Percentiles rank a stretch among this genome's conserved stretches.
These are phyloP conservation scores for Malurus melanocephalus DNA, from an alignment of 2,113 vertebrate species.

Conservation along the genomic window DNA sequence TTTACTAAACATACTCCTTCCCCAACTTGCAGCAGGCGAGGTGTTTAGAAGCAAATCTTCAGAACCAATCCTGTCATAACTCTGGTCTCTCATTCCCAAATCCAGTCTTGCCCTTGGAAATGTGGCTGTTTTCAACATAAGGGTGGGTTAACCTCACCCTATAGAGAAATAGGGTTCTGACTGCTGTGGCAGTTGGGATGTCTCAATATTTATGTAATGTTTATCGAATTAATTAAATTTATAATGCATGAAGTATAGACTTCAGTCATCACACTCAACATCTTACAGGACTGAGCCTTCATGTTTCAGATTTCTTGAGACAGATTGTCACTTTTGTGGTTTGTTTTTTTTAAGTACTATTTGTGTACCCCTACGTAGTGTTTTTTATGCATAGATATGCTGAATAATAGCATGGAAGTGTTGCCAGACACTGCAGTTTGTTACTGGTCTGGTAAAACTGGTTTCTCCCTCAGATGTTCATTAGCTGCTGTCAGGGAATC, in stretches of 20 bases:
- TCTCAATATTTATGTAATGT: not conserved
- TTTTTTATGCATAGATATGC: not conserved
- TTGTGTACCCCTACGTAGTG: not conserved
- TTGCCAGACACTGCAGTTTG: not conserved
- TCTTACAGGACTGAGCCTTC: not conserved
- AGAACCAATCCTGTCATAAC: not conserved
- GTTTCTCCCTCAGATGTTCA: not conserved
- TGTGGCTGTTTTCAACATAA: not conserved
- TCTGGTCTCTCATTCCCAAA: not conserved
- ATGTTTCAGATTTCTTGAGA: not conserved
- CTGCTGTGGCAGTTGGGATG: not conserved
- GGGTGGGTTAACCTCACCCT: not conserved
- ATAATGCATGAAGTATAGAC: not conserved
- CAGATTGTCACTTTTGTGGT: not conserved
- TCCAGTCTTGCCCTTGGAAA: not conserved
- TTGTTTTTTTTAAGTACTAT: not conserved
- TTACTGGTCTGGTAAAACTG: not conserved
- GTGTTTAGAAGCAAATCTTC: not conserved
- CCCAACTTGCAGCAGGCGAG: not conserved
- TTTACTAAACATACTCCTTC: not conserved
- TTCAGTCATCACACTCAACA: not conserved
- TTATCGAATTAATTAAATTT: not conserved
- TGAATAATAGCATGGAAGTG: not conserved
- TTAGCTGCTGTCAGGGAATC: not conserved
- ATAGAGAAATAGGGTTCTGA: fast-evolving